phyloP scores from a whole-genome alignment of 2,888 invertebrate species.

The Lasiommata megera region DNA sequence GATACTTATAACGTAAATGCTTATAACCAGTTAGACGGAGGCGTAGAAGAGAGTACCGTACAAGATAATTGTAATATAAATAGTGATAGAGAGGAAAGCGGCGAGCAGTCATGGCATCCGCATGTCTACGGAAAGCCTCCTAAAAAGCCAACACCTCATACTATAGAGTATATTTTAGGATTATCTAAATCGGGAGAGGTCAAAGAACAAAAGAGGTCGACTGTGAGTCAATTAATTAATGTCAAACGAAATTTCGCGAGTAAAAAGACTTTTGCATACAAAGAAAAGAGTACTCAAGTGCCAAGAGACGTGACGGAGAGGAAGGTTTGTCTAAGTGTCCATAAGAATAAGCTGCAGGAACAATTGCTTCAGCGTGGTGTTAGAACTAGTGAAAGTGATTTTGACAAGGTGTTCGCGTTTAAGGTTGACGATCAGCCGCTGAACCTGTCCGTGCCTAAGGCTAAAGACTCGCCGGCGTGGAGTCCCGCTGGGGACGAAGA shows the following conservation, averaged over 20 bases:
- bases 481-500: slow-evolving; percentile 53
- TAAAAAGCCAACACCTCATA: slow-evolving; percentile 91
- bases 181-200: slow-evolving; percentile 47
- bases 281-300: slow-evolving; percentile 64
- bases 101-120: slow-evolving; percentile 88
- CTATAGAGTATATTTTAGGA: slow-evolving; percentile 93
- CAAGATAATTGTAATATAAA: slow-evolving; percentile 18
- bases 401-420: slow-evolving; percentile 49
- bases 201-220: slow-evolving; percentile 41
- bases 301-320: slow-evolving; percentile 55
- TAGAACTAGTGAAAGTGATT: slow-evolving; percentile 63
- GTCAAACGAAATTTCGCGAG: slow-evolving; percentile 60
- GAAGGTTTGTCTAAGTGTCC: slow-evolving; percentile 54
- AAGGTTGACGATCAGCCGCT: slow-evolving; percentile 79
- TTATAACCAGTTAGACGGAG: slow-evolving; percentile 18
- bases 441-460: slow-evolving; percentile 82
- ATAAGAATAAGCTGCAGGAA: slow-evolving; percentile 69
- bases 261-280: slow-evolving; percentile 42
- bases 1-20: slow-evolving; percentile 23
- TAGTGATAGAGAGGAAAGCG: slow-evolving; percentile 41
- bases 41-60: slow-evolving; percentile 35
- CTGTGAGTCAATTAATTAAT: slow-evolving; percentile 59
- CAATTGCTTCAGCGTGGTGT: slow-evolving; percentile 65
- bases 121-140: slow-evolving; percentile 93
- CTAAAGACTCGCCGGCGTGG: slow-evolving; percentile 62